Evolutionary conservation across 1,140 invertebrate species (phyloP).

Genomic region (Temnothorax longispinosus): DNA sequence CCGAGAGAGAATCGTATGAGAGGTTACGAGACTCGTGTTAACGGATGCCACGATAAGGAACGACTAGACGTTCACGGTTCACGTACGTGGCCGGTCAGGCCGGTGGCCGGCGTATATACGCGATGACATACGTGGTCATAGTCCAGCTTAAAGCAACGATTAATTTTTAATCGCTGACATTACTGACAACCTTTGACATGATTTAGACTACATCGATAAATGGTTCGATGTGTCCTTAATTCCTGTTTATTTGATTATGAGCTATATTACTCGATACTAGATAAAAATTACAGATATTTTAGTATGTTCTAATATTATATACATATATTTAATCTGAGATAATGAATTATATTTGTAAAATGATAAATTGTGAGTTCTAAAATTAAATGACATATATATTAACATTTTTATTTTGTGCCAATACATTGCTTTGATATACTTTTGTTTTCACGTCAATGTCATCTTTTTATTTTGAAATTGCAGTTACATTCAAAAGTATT

Average conservation of each 20-base stretch:
- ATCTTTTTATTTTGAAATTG: no score
- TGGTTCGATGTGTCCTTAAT: background rate
- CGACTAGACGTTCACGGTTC: background rate
- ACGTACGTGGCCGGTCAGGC: background rate
- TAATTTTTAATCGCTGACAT: conserved; percentile 13
- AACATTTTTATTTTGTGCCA: no score
- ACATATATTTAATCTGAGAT: no score
- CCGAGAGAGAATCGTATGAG: background rate
- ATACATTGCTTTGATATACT: no score
- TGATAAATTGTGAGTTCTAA: no score
- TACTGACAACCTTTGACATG: conserved; percentile 1
- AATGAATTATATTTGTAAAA: no score
- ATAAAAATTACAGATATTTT: background rate
- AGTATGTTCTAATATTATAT: no score
- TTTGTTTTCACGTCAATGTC: no score
- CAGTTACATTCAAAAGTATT: no score
- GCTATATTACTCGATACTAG: background rate
- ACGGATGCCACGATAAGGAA: background rate
- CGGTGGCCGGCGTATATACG: no score
- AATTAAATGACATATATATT: no score
- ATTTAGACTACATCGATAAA: background rate
- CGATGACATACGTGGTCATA: background rate
- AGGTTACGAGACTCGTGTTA: conserved; percentile 9
- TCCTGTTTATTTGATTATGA: background rate
- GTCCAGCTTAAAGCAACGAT: background rate